Conservation (phyloP, 2,113 vertebrate species). For the Hipposideros armiger region DNA sequence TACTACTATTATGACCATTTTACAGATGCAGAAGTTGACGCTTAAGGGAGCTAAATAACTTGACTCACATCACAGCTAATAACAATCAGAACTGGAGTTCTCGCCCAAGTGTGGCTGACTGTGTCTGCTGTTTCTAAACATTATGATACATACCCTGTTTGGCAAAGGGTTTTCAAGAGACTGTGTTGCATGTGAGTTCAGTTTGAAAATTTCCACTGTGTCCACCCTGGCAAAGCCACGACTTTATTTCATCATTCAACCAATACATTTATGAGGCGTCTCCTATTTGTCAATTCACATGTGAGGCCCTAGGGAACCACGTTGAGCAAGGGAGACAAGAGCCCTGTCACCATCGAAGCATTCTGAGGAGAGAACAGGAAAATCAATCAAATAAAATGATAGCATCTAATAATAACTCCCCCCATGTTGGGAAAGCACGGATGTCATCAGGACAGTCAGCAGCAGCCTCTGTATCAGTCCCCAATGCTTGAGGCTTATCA, state of each 20-base stretch:
- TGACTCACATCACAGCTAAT: background rate
- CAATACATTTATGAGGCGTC: background rate
- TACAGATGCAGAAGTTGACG: background rate
- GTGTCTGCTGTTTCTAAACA: background rate
- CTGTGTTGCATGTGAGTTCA: background rate
- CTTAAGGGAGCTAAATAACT: background rate
- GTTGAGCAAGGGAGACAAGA: background rate
- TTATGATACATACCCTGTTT: background rate
- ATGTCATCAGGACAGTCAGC: background rate
- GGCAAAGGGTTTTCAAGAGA: slow-evolving; percentile 13
- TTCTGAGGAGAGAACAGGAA: background rate
- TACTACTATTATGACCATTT: background rate
- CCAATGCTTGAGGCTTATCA: too few relatives aligned
- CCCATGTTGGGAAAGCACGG: background rate
- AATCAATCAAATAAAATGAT: background rate
- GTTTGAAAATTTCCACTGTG: slow-evolving; percentile 72
- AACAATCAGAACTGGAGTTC: background rate
- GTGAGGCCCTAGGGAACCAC: background rate
- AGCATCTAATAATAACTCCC: background rate
- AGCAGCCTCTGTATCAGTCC: background rate
- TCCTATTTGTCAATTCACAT: slow-evolving; percentile 33
- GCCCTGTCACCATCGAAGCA: background rate
- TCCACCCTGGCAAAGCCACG: slow-evolving; percentile 29
- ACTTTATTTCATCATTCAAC: slow-evolving; percentile 68
- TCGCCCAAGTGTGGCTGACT: background rate